Evolutionary conservation across 2,113 vertebrate genomes (phyloP), one percentile per base, ranked within the genome.

Genomic region (Pomatostomus ruficeps): DNA sequence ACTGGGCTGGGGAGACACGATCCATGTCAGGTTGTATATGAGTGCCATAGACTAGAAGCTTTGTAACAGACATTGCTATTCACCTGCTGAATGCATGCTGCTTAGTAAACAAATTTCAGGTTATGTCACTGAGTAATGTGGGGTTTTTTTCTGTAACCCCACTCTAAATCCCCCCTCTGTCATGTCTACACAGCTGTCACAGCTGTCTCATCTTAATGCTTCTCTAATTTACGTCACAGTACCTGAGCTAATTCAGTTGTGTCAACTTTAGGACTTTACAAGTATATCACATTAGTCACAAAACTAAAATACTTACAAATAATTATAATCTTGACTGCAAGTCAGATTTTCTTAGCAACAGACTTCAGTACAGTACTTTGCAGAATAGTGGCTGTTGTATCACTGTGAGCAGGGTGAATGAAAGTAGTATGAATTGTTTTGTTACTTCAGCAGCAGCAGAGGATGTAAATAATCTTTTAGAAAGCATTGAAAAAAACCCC

Each of bases 321-420:
- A 57, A 42, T 19, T 43, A 22, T 76, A 85, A 92, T 76, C 54
- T 83, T 72, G 52, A 68, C 52, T 89, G 48, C 68, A 85, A 43
- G 21, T 76, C 62, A 85, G 17, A 85, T 88, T 48, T 71, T 62
- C 46, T 82, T 62, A 78, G 58, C 1, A 23, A 62, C 23, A 82
- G 36, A 48, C 79, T 79, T 93, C 45, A 54, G 9, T 42, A 54
- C 19, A 35, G 21, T 57, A 21, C 35, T 89, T 71, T 51, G 12
- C 46, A 54, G 23, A 72, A 38, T 5, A 42, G 36, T 4, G 6
- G 9, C 31, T 87, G 43, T 14, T 74, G 6, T 31, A 61, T 24
- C 51, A 52, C 29, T 54, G 9, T 38, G 51, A 58, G 13, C 0
- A 3, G 66, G 5, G 24, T 65, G 54, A 45, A 49, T 54, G 35